These are phyloP conservation scores for Thamnophis elegans DNA, from an alignment of 2,797 vertebrate genomes.

Conservation along the genomic window DNA sequence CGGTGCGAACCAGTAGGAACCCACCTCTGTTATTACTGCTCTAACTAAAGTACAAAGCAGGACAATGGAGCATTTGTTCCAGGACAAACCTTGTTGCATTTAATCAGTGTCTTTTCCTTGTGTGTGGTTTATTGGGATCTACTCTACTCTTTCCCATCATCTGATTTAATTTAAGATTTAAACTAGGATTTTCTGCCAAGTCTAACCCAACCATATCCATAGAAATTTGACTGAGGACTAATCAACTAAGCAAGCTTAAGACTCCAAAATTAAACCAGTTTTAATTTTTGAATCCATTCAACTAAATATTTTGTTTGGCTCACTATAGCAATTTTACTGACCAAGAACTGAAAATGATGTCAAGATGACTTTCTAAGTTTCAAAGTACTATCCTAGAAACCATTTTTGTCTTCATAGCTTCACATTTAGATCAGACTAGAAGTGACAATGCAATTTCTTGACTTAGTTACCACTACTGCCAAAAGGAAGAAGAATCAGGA, in stretches of 20 bases:
- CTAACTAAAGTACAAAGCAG: background rate
- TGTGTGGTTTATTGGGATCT: no score
- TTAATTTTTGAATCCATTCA: background rate
- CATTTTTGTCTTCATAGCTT: constrained; percentile 33
- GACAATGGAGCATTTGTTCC: background rate
- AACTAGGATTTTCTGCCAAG: background rate
- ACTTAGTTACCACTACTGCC: constrained; percentile 43
- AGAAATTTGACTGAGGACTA: background rate
- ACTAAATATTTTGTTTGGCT: background rate
- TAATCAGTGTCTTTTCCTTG: background rate
- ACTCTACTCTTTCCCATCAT: background rate
- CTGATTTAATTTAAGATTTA: background rate
- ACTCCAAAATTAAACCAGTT: background rate
- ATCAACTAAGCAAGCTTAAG: no score
- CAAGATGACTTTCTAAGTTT: background rate
- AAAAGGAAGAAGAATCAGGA: constrained; percentile 53
- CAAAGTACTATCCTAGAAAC: constrained; percentile 3
- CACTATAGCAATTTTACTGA: background rate
- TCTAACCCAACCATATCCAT: background rate
- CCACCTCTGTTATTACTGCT: background rate
- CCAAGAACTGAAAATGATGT: background rate
- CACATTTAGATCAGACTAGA: constrained; percentile 47
- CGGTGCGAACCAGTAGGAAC: no score
- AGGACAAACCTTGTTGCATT: background rate
- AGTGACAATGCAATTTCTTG: constrained; percentile 39